Conservation (phyloP, 2,888 invertebrate genomes). For the Lasioglossum vierecki region DNA sequence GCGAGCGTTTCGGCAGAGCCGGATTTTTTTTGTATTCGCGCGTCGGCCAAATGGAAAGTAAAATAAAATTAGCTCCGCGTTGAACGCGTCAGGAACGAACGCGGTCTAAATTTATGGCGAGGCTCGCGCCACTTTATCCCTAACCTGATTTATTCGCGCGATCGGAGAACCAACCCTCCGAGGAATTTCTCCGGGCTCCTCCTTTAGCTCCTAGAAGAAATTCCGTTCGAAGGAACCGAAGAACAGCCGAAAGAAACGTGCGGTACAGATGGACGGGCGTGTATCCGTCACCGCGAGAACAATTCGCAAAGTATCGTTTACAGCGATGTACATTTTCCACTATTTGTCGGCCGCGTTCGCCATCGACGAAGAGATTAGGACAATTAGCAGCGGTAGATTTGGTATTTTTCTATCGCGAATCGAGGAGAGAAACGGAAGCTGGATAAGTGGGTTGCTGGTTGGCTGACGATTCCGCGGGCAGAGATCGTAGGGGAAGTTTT, state of each 20-base stretch:
- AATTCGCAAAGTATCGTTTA: neutral
- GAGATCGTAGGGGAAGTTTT: conserved; percentile 2
- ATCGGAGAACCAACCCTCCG: conserved; percentile 11
- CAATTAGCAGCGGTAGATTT: neutral
- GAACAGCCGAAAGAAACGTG: neutral
- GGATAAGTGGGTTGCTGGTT: neutral
- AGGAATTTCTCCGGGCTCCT: conserved; percentile 17
- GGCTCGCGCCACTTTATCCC: conserved; percentile 71
- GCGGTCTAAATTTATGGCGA: conserved; percentile 75
- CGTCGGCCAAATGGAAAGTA: neutral
- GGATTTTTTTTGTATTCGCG: neutral
- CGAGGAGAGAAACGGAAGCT: neutral
- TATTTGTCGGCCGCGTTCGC: neutral
- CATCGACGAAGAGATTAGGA: no score
- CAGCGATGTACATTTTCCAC: no score
- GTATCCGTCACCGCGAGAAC: neutral
- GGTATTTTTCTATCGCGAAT: neutral
- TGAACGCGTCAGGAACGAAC: conserved; percentile 75
- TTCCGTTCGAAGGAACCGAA: neutral
- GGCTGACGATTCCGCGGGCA: neutral
- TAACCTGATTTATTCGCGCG: conserved; percentile 61
- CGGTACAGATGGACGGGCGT: neutral
- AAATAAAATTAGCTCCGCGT: conserved; percentile 9
- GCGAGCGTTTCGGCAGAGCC: neutral
- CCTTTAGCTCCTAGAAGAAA: neutral